phyloP scores from a whole-genome alignment of 2,888 invertebrate species.

The Branchinecta sandiegonensis region DNA sequence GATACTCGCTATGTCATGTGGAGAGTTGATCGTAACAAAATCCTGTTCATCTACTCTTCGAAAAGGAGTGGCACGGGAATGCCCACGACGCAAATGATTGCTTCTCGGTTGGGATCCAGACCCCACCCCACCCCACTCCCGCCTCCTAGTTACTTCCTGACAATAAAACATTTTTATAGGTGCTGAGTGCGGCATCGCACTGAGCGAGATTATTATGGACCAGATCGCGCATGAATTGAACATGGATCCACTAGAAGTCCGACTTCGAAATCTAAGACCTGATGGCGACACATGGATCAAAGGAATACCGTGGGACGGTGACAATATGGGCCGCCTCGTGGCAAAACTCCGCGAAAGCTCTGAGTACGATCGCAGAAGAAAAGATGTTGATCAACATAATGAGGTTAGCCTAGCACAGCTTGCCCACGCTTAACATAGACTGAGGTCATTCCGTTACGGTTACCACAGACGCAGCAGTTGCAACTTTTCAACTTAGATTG shows the following conservation, averaged over 20 bases:
- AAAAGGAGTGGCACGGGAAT: too few species aligned
- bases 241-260: constrained; percentile 33
- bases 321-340: constrained; percentile 29
- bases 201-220: constrained; percentile 37
- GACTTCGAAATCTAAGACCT: constrained; percentile 26
- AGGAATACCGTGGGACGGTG: constrained; percentile 20
- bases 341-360: constrained; percentile 30
- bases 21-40: too few species aligned
- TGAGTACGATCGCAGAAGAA: constrained; percentile 30
- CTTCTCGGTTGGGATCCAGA: too few species aligned
- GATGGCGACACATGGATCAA: not conserved
- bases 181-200: constrained; percentile 33
- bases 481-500: too few species aligned
- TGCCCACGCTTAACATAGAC: too few species aligned
- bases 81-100: too few species aligned
- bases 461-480: too few species aligned
- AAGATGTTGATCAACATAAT: constrained; percentile 23
- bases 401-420: not conserved
- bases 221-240: constrained; percentile 34
- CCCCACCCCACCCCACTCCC: too few species aligned
- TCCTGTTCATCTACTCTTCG: too few species aligned
- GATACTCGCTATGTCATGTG: too few species aligned
- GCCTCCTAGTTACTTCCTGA: too few species aligned
- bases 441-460: too few species aligned
- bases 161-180: constrained; percentile 28